Evolutionary conservation across 2,113 vertebrate species (phyloP).

Genomic region (Trachemys scripta): DNA sequence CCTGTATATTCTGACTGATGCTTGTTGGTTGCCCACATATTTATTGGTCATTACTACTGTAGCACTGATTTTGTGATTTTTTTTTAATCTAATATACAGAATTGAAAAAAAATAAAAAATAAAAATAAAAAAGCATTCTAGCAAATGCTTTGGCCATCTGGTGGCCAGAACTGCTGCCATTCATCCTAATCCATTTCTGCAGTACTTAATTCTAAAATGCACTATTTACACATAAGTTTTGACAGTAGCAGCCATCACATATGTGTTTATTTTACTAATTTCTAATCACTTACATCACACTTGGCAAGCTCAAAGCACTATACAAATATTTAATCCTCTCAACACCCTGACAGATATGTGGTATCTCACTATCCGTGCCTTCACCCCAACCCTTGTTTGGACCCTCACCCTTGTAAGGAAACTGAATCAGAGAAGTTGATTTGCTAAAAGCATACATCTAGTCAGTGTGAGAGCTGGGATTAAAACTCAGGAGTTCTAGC

Average conservation of each 20-base stretch:
- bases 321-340: background rate
- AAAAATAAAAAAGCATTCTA: background rate
- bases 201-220: background rate
- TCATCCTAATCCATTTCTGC: background rate
- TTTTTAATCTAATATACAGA: background rate
- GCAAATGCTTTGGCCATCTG: background rate
- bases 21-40: background rate
- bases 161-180: background rate
- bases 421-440: background rate
- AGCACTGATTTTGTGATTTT: background rate
- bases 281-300: background rate
- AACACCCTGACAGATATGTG: background rate
- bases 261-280: background rate
- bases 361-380: background rate
- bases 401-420: background rate
- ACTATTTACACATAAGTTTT: background rate
- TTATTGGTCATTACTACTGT: background rate
- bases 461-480: background rate
- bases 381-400: background rate
- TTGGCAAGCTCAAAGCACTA: background rate
- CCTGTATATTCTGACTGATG: too few relatives aligned
- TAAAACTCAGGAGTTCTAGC: background rate
- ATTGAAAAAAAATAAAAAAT: too few relatives aligned
- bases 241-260: too few relatives aligned
- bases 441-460: background rate